Evolutionary conservation across 2,888 invertebrate species (phyloP).

Genomic region (Xestia sexstrigata): DNA sequence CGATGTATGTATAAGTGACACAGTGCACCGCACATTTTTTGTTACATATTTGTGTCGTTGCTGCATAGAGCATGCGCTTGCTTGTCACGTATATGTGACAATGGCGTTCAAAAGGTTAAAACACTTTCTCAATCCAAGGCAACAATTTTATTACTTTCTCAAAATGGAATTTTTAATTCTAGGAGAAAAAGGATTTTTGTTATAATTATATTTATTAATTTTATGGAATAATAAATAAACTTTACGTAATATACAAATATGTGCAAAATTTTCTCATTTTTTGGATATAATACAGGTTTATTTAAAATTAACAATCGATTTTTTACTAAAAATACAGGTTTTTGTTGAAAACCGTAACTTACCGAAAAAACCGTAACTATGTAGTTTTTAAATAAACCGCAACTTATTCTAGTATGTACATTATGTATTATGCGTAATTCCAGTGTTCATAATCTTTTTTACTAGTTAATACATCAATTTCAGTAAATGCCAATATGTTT

Average conservation of each 20-base stretch:
- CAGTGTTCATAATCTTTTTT: constrained; percentile 8
- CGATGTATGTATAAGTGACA: too few species aligned
- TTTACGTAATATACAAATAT: constrained; percentile 65
- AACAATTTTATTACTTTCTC: constrained; percentile 32
- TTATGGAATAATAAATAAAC: constrained; percentile 67
- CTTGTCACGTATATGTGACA: too few species aligned
- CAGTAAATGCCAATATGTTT: not conserved
- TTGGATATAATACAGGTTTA: constrained; percentile 47
- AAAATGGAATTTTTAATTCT: constrained; percentile 57
- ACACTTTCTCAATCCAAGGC: constrained; percentile 20
- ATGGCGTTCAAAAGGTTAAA: too few species aligned
- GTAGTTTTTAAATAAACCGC: constrained; percentile 28
- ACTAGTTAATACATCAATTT: constrained; percentile 5
- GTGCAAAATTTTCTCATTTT: constrained; percentile 55
- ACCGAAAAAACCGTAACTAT: not conserved
- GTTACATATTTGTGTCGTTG: too few species aligned
- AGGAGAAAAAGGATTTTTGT: constrained; percentile 48
- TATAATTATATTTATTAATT: constrained; percentile 39
- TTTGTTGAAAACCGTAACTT: not conserved
- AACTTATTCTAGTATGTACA: constrained; percentile 56
- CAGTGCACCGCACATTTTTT: too few species aligned
- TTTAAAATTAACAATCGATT: constrained; percentile 32
- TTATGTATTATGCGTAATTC: constrained; percentile 48
- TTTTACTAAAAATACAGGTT: not conserved
- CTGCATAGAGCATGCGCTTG: too few species aligned